Evolutionary conservation across 1,140 invertebrate species (phyloP).

Genomic region (Diplogasteroides magnus): DNA sequence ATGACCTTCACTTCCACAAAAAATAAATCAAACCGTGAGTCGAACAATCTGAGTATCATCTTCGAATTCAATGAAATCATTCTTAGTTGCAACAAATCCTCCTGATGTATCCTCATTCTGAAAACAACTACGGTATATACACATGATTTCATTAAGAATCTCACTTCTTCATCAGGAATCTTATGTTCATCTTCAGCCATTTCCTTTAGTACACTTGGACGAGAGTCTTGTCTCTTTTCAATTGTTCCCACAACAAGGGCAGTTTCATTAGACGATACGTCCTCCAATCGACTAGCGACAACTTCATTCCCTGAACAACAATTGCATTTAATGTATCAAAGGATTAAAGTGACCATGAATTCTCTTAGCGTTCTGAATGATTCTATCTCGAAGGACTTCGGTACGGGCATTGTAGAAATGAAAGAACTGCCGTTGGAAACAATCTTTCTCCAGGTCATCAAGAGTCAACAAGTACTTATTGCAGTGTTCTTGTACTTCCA

Average conservation of each 20-base stretch:
- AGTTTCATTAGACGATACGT: not conserved
- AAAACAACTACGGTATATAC: too few species aligned
- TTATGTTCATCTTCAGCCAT: not conserved
- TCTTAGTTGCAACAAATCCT: not conserved
- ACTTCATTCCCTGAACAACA: too few species aligned
- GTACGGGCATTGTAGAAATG: not conserved
- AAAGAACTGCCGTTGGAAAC: not conserved
- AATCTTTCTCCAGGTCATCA: not conserved
- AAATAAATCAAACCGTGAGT: not conserved
- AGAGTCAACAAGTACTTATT: not conserved
- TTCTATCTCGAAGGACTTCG: not conserved
- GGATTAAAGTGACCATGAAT: not conserved
- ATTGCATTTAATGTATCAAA: too few species aligned
- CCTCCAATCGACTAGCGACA: not conserved
- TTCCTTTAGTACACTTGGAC: not conserved
- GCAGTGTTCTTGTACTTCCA: too few species aligned
- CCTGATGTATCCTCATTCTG: too few species aligned
- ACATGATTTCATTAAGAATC: too few species aligned
- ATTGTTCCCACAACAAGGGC: not conserved
- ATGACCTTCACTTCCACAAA: not conserved
- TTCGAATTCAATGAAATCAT: not conserved
- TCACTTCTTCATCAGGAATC: not conserved
- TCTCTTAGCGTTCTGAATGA: not conserved
- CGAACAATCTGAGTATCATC: not conserved
- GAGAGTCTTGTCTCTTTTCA: not conserved